These are phyloP conservation scores for Mormyrops boulengeri DNA, from an alignment of 2,797 vertebrate species.

Conservation along the genomic window DNA sequence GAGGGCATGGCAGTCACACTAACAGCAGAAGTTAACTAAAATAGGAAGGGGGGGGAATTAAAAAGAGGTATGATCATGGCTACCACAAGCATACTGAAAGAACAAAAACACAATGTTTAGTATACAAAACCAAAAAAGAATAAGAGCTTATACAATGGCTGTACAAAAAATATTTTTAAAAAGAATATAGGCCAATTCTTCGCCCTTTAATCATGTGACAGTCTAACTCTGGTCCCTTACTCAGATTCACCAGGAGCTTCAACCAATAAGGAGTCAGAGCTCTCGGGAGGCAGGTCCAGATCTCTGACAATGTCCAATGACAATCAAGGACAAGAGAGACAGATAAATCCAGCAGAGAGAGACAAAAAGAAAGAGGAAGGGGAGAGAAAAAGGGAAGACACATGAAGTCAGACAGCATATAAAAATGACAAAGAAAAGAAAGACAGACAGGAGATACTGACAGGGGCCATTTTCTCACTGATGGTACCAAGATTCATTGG, in stretches of 20 bases:
- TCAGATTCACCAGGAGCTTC: slow-evolving; percentile 81
- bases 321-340: slow-evolving; percentile 50
- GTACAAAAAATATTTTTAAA: background rate
- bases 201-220: slow-evolving; percentile 35
- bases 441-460: background rate
- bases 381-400: slow-evolving; percentile 52
- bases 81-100: background rate
- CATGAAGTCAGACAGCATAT: slow-evolving; percentile 47
- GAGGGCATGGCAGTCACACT: background rate
- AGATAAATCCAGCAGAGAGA: slow-evolving; percentile 32
- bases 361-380: slow-evolving; percentile 22
- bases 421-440: slow-evolving; percentile 25
- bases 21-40: background rate
- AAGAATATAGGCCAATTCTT: background rate
- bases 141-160: background rate
- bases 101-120: background rate
- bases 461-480: background rate
- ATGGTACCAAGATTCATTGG: background rate
- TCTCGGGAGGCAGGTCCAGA: slow-evolving; percentile 82
- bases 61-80: background rate
- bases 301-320: slow-evolving; percentile 75
- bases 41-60: background rate
- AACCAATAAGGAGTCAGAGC: slow-evolving; percentile 81
- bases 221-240: slow-evolving; percentile 73
- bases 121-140: background rate